Base-by-base conservation (phyloP, 2,888 invertebrate species). In the Heliconius ismenius region DNA sequence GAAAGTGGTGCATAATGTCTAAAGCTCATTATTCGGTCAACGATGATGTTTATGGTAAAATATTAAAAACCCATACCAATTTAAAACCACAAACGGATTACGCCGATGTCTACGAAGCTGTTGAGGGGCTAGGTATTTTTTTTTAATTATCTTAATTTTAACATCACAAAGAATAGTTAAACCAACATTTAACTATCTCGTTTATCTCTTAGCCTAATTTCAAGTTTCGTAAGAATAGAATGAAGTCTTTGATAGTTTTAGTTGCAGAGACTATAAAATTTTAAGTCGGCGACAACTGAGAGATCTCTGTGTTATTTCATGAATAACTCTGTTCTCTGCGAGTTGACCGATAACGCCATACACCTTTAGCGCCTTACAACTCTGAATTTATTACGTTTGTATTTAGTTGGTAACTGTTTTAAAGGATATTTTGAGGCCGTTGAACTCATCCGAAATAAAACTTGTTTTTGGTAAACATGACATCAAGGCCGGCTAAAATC, bases 11-110 rank as follows among this genome's bases (percentile, higher is more conserved):
- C 84, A 78, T 80, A 83, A 88, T 90, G 90, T 89, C 92, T 73
- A 87, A 84, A 77, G 84, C 86, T n/a, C 89, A 93, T 86, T 93
- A 93, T 81, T 90, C 87, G 39, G 93, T 94, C 81, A 93, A 94
- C 79, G 92, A 92, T 74, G 94, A 93, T 86, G 83, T 94, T 81
- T 94, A 94, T 81, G 92, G 93, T 78, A 92, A 88, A 85, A 92
- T 94, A 81, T 83, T 92, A 78, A 94, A 93, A 85, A 86, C 87
- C 26, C 86, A 87, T 79, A 82, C 85, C 15, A 85, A 86, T 79
- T 82, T 87, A 78, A 86, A 88, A 79, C 86, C 88, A 73, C 86
- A 90, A 78, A 86, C 86, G 62, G 89, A 91, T 79, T 92, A 93
- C 80, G 91, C 90, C 68, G 91, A 94, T 79, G 90, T 93, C 4